Base-by-base conservation (phyloP, 2,888 invertebrate genomes). In the Crioceris asparagi region DNA sequence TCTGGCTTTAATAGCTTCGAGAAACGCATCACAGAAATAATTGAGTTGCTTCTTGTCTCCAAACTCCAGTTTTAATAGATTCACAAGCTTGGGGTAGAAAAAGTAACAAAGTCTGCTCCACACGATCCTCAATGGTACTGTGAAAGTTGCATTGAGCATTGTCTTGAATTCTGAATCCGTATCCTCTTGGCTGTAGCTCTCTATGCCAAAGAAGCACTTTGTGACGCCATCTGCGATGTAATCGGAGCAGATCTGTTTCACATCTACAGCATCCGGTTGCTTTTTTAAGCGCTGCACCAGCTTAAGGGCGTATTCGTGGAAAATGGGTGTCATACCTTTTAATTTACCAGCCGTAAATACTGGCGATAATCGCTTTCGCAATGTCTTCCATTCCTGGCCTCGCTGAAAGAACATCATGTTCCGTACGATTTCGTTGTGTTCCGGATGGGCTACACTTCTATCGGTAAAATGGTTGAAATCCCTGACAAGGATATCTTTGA, bases 291-390 rank as follows among this genome's bases (percentile, higher is more conserved):
- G 12, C 7, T 21, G 10, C 10, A 21, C 21, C 10, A 21, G 10
- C 6, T 21, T 21, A 21, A 10, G 21, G 21, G 7, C 6, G 21
- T 7, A 7, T 21, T 6, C 21, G 21, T 21, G 10, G 10, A 70
- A 63, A 8, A 68, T 50, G 0, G 61, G 61, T 15, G 68, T 61
- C 71, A 73, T 71, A 26, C 54, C 56, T 50, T 67, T 72, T 38
- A 75, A 55, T 51, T 73, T 74, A n/a, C 69, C 70, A 1, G 67
- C 63, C 2, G 72, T 69, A 47, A 74, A 68, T 1, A 69, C 66
- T 1, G 73, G 72, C 0, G 70, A 66, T 25, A 74, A 53, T 43
- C 70, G 70, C 1, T 61, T 51, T 15, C 75, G 57, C 15, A 72
- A 49, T 23, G 57, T 58, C 48, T 67, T 70, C 75, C 74, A 75